Percentiles rank a stretch among this genome's conserved stretches.
These are phyloP conservation scores for Ochropacha duplaris DNA, from an alignment of 2,888 invertebrate species.

Conservation along the genomic window DNA sequence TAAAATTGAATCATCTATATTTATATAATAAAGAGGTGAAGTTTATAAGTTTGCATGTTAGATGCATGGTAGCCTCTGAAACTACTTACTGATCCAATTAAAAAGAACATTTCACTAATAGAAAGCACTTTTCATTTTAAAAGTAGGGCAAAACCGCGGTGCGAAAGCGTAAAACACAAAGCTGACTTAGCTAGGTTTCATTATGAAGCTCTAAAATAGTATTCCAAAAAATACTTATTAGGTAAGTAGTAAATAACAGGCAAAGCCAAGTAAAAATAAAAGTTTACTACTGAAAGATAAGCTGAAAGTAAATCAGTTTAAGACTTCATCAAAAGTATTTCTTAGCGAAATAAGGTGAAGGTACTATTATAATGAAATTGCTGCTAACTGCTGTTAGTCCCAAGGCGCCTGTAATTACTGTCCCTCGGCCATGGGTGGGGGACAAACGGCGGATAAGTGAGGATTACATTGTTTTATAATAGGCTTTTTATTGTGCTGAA, in stretches of 20 bases:
- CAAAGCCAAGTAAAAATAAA: neutral
- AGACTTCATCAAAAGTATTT: slow-evolving; percentile 26
- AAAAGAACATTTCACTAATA: too few species aligned
- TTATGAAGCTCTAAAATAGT: too few species aligned
- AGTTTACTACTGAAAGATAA: neutral
- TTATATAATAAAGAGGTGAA: too few species aligned
- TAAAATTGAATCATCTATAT: too few species aligned
- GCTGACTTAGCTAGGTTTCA: too few species aligned
- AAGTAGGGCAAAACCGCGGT: too few species aligned
- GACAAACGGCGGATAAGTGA: slow-evolving; percentile 24
- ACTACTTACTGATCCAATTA: too few species aligned
- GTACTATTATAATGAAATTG: slow-evolving; percentile 44
- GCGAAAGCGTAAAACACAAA: too few species aligned
- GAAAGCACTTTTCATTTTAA: too few species aligned
- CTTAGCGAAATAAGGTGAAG: slow-evolving; percentile 32
- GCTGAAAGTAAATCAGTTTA: slow-evolving; percentile 9
- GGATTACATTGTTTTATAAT: slow-evolving; percentile 49
- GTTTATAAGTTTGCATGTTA: too few species aligned
- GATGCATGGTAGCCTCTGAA: too few species aligned
- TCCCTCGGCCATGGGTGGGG: slow-evolving; percentile 14
- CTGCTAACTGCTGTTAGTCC: slow-evolving; percentile 32
- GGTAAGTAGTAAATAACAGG: neutral
- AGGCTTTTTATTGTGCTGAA: slow-evolving; percentile 52
- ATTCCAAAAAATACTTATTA: too few species aligned
- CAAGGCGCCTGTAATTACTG: slow-evolving; percentile 55